Base-by-base conservation (phyloP, 2,888 invertebrate genomes). In the Minunthozetes semirufus region DNA sequence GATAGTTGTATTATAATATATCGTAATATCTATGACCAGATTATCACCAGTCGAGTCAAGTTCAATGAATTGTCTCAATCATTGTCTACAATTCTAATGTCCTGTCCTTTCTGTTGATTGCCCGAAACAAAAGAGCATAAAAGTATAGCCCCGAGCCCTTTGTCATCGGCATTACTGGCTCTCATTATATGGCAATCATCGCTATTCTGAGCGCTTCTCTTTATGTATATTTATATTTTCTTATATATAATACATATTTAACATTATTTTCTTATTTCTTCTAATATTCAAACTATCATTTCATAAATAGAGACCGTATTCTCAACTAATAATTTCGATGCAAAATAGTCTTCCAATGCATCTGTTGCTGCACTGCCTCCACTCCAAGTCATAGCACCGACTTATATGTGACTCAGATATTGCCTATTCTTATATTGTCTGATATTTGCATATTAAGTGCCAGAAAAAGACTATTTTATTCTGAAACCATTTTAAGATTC, bases 1-100 rank as follows among this genome's bases (percentile, higher is more conserved):
- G 48, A 48, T 70, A 48, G 70, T 50, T n/a, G 4, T 50, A n/a
- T 22, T 17, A 59, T 29, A 22, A 56, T 56, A 56, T 29, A 66
- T 15, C 38, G 29, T 19, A 70, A 70, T 70, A 66, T 66, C 66
- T 38, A 15, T 29, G 70, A 48, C 46, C 70, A 48, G 70, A 70
- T 70, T 70, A 70, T 70, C 70, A 70, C 70, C 19, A n/a, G 53
- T 53, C 22, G 33, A 66, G 68, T 46, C 15, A 68, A 68, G 70
- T 70, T 70, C 70, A 70, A 70, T 70, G 70, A 70, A 70, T 70
- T 70, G 70, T 70, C 70, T 70, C 70, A 70, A 70, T 70, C 46
- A 70, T 70, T 70, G 70, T 70, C 42, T 42, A 42, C 8, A 8
- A 42, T 42, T 38, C 22, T 46, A 19, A 22, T 70, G 22, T n/a